phyloP scores from a whole-genome alignment of 2,113 vertebrate genomes.

The Oriolus oriolus region DNA sequence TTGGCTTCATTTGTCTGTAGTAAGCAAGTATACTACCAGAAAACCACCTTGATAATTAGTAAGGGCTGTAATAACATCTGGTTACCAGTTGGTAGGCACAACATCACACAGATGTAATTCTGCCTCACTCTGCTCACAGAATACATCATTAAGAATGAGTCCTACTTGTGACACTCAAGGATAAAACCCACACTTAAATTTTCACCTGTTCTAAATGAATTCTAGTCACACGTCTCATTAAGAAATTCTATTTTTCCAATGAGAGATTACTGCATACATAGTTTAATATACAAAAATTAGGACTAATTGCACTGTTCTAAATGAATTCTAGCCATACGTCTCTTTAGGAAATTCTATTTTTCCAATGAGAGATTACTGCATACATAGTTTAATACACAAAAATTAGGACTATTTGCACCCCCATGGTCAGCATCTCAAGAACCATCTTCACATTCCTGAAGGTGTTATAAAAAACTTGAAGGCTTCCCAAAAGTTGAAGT shows the following conservation, averaged over 20 bases:
- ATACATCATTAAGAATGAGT: not conserved
- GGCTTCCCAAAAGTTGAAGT: not conserved
- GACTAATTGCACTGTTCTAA: not conserved
- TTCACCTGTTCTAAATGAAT: not conserved
- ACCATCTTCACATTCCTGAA: not conserved
- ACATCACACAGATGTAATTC: not conserved
- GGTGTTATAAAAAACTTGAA: not conserved
- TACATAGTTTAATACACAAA: not conserved
- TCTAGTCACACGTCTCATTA: not conserved
- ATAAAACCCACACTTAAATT: not conserved
- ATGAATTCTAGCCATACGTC: not conserved
- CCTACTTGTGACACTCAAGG: not conserved
- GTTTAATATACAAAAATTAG: not conserved
- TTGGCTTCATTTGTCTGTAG: not conserved
- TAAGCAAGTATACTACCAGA: not conserved
- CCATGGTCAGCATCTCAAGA: not conserved
- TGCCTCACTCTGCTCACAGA: not conserved
- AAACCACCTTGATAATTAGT: not conserved
- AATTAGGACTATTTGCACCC: not conserved
- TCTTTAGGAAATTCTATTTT: not conserved
- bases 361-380: not conserved
- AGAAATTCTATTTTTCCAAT: not conserved
- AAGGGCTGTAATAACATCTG: not conserved
- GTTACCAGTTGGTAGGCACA: not conserved
- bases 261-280: not conserved